Evolutionary conservation across 1,140 invertebrate genomes (phyloP), one percentile per base, ranked within the genome.

Genomic region (Papilio helenus): DNA sequence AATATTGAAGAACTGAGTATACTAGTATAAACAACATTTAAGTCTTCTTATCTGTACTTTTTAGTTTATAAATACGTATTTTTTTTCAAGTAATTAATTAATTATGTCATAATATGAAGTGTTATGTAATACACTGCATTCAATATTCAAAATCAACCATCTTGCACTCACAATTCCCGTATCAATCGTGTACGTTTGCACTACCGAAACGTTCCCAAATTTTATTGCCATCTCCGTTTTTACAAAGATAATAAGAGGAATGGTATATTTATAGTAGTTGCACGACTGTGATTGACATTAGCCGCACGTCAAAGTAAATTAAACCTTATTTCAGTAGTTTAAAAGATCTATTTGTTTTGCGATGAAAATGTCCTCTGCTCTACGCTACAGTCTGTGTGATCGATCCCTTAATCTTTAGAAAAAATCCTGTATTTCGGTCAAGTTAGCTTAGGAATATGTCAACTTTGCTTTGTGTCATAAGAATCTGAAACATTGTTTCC

Each of bases 401-500:
- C 34, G 34, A 5, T 4, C 2, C 34, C 34, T 7, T 39, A 39
- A 26, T 65, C 58, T 26, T 26, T 68, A 29, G 26, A 23, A 68
- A 46, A 29, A 3, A 7, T 26, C 23, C 26, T 29, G 14, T 68
- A 29, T 16, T 29, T 68, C 23, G 23, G 61, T 68, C 61, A 68
- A 34, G 58, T 0, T 18, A 18, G 8, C 14, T 26, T 26, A 14
- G 23, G 9, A 68, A 29, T 68, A 68, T 7, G 61, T 68, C 16
- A 39, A 18, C 23, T 26, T 51, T 55, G 29, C 51, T 76, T 76
- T 77, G 76, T 44, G n/a, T 26, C 39, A 42, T 58, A 42, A 76
- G 18, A 55, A 58, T 77, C 20, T 76, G 23, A 77, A 77, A 61
- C 46, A 76, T 42, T 58, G 29, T 77, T 77, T 77, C 76, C 76